Evolutionary conservation across 2,797 vertebrate species (phyloP), one percentile per base, ranked within the genome.

Genomic region (Hafferia zeledoni): DNA sequence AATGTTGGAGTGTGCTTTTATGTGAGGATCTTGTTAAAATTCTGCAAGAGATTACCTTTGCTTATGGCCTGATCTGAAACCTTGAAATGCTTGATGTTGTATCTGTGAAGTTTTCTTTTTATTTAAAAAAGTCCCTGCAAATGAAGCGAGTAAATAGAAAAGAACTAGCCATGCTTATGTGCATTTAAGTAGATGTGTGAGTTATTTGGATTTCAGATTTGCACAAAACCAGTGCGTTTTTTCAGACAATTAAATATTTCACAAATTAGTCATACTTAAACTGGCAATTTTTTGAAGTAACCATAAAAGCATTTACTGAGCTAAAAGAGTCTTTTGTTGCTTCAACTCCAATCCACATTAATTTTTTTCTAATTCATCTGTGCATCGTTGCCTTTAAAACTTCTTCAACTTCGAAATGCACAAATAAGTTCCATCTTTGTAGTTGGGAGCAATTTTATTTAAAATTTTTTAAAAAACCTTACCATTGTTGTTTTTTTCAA

Each of bases 231-330:
- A 94, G 31, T 70, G 63, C 59, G 47, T 91, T 87, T 78, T 93
- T 93, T 90, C 59, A 77, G 46, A 93, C 59, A 89, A 87, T 90
- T 90, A 89, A 79, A 74, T 92, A 83, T 92, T 95, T 77, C 82
- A 63, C 33, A 84, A 89, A 89, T 84, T 87, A 87, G 75, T 89
- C 2, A 5, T 60, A 64, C 68, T 83, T 89, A 87, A 93, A 57
- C 52, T 94, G 87, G n/a, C 57, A 81, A 71, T 77, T 89, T 88
- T 83, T 93, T 81, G 17, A 87, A 83, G 68, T 89, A 80, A 83
- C 69, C 60, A 69, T 83, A 68, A 75, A 93, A 89, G 67, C 57
- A 10, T 53, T 59, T 76, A 35, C 70, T 53, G 86, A 70, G 49
- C 61, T 70, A 39, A 49, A 84, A 83, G 46, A 46, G 28, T 17